Conservation (phyloP, 2,888 invertebrate genomes). For the Lepidocyrtoides sp. region DNA sequence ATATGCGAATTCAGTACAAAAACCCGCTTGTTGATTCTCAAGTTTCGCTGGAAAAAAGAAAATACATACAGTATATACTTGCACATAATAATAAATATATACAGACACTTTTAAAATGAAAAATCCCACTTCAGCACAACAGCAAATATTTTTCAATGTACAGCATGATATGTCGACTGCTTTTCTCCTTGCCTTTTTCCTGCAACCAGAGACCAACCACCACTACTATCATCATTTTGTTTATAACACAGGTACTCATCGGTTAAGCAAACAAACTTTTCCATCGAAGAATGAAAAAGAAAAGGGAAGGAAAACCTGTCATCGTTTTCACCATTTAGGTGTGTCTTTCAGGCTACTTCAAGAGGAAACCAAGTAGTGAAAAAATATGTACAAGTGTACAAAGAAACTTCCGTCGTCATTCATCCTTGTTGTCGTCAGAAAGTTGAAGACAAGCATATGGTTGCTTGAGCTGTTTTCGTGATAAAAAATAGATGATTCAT, state of each 20-base stretch:
- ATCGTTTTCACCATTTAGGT: not conserved
- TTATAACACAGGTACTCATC: constrained; percentile 11
- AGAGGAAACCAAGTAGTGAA: constrained; percentile 9
- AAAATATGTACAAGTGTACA: constrained; percentile 7
- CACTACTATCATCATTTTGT: not conserved
- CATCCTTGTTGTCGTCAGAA: not conserved
- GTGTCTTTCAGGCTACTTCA: constrained; percentile 28
- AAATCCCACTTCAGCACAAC: not conserved
- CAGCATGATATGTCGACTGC: not conserved
- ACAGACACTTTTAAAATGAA: not conserved
- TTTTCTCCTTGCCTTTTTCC: not conserved
- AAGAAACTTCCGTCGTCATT: constrained; percentile 13
- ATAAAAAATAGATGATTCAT: not conserved
- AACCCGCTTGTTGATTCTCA: constrained; percentile 51
- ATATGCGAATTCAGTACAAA: not conserved
- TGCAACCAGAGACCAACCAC: too few species aligned
- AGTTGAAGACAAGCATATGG: constrained; percentile 12
- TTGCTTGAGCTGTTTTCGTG: not conserved
- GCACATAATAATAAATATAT: not conserved
- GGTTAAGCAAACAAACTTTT: constrained; percentile 42
- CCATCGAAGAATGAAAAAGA: not conserved
- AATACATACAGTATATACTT: not conserved
- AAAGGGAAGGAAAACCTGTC: constrained; percentile 23
- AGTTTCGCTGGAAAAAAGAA: not conserved
- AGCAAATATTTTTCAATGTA: not conserved